Conservation (phyloP, 2,888 invertebrate genomes). For the Notocelia uddmanniana region DNA sequence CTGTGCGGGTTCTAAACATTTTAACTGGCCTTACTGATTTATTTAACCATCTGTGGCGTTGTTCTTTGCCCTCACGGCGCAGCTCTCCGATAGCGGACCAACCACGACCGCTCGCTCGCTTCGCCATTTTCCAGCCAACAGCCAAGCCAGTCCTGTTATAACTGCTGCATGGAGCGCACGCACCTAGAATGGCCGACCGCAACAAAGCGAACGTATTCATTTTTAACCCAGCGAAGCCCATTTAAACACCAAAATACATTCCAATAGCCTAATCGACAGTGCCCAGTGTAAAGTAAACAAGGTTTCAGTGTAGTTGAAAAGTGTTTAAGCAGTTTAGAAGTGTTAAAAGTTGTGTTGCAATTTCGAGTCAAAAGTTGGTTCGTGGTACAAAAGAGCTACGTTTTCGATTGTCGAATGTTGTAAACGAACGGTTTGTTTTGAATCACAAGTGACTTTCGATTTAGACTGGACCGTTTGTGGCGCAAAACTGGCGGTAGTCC, state of each 20-base stretch:
- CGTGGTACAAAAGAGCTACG: constrained; percentile 48
- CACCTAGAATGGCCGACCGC: constrained; percentile 53
- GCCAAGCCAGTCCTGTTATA: constrained; percentile 79
- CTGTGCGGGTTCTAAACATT: no score
- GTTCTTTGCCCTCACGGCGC: constrained; percentile 67
- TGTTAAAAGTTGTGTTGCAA: constrained; percentile 56
- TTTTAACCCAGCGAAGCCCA: constrained; percentile 57
- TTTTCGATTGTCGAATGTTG: constrained; percentile 55
- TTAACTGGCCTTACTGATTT: no score
- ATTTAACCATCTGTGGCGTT: constrained; percentile 49
- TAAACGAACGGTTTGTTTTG: constrained; percentile 52
- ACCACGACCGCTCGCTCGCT: constrained; percentile 61
- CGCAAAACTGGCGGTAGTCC: constrained; percentile 33
- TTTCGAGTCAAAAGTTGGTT: constrained; percentile 50
- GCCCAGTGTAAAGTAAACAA: constrained; percentile 4
- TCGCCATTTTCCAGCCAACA: constrained; percentile 68
- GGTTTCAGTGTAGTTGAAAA: constrained; percentile 11
- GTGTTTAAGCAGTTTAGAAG: constrained; percentile 23
- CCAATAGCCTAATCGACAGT: not conserved
- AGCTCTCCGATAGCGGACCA: constrained; percentile 52
- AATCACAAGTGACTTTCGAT: constrained; percentile 42
- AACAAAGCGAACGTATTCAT: constrained; percentile 64
- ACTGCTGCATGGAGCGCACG: constrained; percentile 57
- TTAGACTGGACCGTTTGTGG: constrained; percentile 23
- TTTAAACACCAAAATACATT: constrained; percentile 52